Percentiles rank a stretch among this genome's conserved stretches.
phyloP scores from a whole-genome alignment of 2,888 invertebrate genomes.

The Eristalis intricaria region DNA sequence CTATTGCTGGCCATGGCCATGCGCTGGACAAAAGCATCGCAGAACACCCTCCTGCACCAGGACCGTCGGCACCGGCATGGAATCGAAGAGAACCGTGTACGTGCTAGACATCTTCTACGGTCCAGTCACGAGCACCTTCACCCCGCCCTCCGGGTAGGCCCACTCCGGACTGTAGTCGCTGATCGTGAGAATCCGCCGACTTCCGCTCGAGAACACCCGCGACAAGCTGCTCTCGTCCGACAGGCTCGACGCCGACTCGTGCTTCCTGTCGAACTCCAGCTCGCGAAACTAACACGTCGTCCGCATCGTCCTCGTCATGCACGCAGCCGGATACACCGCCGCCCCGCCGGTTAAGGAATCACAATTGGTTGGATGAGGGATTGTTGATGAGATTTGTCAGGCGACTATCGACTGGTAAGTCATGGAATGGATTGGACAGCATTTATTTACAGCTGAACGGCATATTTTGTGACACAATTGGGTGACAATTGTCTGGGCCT shows the following conservation, averaged over 20 bases:
- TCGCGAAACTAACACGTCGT: constrained; percentile 96
- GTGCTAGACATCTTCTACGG: constrained; percentile 93
- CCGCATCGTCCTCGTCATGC: constrained; percentile 86
- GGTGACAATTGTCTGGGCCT: no score
- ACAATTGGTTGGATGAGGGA: no score
- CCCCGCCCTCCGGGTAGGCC: constrained; percentile 97
- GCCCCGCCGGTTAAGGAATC: constrained; percentile 82
- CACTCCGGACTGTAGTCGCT: constrained; percentile 98
- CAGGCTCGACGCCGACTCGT: constrained; percentile 77
- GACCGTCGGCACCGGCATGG: constrained; percentile 94
- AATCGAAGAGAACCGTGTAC: constrained; percentile 96
- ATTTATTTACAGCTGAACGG: no score
- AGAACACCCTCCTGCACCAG: constrained; percentile 97
- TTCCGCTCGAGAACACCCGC: constrained; percentile 45
- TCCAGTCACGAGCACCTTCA: constrained; percentile 95
- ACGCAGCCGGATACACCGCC: constrained; percentile 78
- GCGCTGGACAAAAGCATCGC: constrained; percentile 96
- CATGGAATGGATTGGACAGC: no score
- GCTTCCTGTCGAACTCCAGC: constrained; percentile 88
- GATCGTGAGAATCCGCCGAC: constrained; percentile 82
- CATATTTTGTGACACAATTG: no score
- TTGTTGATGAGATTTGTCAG: no score
- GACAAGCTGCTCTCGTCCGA: constrained; percentile 46
- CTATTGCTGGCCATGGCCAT: constrained; percentile 95
- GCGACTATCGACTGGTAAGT: no score